These are phyloP conservation scores for Phrynocephalus vlangalii DNA, from an alignment of 2,797 vertebrate genomes.

Conservation along the genomic window DNA sequence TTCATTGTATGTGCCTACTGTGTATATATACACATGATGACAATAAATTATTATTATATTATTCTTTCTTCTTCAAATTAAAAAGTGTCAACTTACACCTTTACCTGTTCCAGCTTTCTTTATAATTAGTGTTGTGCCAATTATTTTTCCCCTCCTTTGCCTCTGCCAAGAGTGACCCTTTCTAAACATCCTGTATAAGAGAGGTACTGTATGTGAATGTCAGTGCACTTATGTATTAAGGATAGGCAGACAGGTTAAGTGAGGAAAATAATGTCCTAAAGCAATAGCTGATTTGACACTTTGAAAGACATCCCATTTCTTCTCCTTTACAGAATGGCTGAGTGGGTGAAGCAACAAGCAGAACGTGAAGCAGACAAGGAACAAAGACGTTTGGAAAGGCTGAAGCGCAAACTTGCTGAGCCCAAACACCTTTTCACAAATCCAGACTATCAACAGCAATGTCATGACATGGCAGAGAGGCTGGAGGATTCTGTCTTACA, in stretches of 20 bases:
- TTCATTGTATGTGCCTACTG: no score
- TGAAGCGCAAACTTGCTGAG: slow-evolving; percentile 89
- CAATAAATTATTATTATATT: no score
- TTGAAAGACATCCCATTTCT: rapidly evolving
- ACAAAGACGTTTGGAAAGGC: slow-evolving; percentile 87
- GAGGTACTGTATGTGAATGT: background rate
- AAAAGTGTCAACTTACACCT: background rate
- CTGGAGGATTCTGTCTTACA: slow-evolving; percentile 94
- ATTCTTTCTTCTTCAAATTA: no score
- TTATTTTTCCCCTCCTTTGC: background rate
- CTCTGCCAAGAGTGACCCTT: background rate
- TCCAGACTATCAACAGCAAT: slow-evolving; percentile 87
- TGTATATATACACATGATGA: no score
- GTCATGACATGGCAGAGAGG: slow-evolving; percentile 89
- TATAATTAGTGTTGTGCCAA: background rate
- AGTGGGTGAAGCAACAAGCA: slow-evolving; percentile 94
- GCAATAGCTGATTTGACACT: rapidly evolving
- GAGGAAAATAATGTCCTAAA: background rate
- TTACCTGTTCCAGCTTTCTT: background rate
- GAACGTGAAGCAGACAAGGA: slow-evolving; percentile 93
- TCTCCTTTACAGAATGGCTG: slow-evolving; percentile 87
- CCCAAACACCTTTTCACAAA: slow-evolving; percentile 88
- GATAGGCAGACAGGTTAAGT: background rate
- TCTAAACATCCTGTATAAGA: background rate
- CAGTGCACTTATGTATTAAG: background rate